Evolutionary conservation across 1,140 invertebrate genomes (phyloP).

Genomic region (Eulimnadia texana): DNA sequence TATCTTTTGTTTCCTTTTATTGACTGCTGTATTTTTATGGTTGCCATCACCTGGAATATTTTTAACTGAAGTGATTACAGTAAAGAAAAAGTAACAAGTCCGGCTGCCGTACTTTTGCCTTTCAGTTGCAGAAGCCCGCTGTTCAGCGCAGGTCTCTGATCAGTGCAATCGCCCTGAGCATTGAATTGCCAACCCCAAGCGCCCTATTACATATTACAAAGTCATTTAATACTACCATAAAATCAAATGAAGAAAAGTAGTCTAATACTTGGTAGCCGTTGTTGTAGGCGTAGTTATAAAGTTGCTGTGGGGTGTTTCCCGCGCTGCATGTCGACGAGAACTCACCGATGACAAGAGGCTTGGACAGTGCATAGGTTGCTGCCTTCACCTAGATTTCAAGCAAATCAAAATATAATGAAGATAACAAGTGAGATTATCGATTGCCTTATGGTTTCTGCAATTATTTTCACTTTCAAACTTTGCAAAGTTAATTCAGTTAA

Average conservation of each 20-base stretch:
- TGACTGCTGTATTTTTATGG: too few species aligned
- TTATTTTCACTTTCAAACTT: neutral
- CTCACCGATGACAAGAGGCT: slow-evolving; percentile 31
- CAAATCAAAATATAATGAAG: too few species aligned
- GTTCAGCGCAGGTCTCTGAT: slow-evolving; percentile 22
- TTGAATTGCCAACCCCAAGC: slow-evolving; percentile 28
- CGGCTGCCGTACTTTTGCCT: neutral
- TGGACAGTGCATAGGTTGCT: slow-evolving; percentile 23
- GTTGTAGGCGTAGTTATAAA: slow-evolving; percentile 27
- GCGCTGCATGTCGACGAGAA: slow-evolving; percentile 24
- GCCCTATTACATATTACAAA: slow-evolving; percentile 18
- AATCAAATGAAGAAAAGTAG: neutral
- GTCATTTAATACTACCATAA: neutral
- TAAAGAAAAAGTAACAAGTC: neutral
- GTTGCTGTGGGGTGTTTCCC: slow-evolving; percentile 21
- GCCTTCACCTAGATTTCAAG: slow-evolving; percentile 11
- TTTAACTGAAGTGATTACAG: too few species aligned
- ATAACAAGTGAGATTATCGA: too few species aligned
- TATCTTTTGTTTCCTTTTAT: too few species aligned
- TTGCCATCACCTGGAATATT: too few species aligned
- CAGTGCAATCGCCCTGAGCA: slow-evolving; percentile 24
- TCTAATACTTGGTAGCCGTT: slow-evolving; percentile 25
- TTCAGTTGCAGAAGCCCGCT: neutral
- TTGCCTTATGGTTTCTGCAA: too few species aligned
- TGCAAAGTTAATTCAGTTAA: neutral